Percentiles rank a stretch among this genome's conserved stretches.
Evolutionary conservation across 2,888 invertebrate genomes (phyloP).

Genomic region (Exocentrus adspersus): DNA sequence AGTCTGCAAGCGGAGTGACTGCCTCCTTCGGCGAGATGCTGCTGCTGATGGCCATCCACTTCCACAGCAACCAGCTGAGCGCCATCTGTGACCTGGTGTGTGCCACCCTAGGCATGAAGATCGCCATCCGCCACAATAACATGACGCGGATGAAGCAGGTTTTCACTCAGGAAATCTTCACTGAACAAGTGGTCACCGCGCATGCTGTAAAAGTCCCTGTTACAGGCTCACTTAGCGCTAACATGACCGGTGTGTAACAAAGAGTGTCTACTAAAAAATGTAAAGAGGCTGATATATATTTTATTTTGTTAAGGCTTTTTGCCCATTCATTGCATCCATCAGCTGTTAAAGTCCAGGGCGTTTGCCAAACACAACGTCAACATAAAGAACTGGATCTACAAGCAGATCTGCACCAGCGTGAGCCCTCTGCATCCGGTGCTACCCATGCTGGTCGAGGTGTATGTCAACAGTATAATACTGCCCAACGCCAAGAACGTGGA

Average conservation of each 20-base stretch:
- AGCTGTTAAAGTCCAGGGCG: constrained; percentile 90
- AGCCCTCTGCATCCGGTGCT: constrained; percentile 92
- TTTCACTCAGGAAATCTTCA: constrained; percentile 96
- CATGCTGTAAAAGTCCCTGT: constrained; percentile 97
- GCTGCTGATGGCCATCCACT: constrained; percentile 94
- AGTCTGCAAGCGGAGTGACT: constrained; percentile 84
- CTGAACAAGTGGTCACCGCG: constrained; percentile 94
- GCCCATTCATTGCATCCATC: constrained; percentile 96
- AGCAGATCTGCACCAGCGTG: constrained; percentile 88
- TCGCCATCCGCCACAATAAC: constrained; percentile 86
- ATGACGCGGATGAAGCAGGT: constrained; percentile 90
- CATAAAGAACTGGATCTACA: constrained; percentile 96
- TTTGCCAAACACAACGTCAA: constrained; percentile 97
- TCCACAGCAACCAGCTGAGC: constrained; percentile 92
- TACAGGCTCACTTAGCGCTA: constrained; percentile 86
- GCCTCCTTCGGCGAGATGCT: constrained; percentile 97
- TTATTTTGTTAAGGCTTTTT: constrained; percentile 71
- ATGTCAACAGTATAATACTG: constrained; percentile 89
- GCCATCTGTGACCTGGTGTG: constrained; percentile 95
- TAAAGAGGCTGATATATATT: no score
- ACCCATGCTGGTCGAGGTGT: constrained; percentile 93
- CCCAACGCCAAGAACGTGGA: constrained; percentile 75
- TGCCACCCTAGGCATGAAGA: constrained; percentile 94
- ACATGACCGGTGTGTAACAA: constrained; percentile 75
- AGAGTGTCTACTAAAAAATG: no score